Evolutionary conservation across 2,797 vertebrate species (phyloP).

Genomic region (Leptodactylus fallax): DNA sequence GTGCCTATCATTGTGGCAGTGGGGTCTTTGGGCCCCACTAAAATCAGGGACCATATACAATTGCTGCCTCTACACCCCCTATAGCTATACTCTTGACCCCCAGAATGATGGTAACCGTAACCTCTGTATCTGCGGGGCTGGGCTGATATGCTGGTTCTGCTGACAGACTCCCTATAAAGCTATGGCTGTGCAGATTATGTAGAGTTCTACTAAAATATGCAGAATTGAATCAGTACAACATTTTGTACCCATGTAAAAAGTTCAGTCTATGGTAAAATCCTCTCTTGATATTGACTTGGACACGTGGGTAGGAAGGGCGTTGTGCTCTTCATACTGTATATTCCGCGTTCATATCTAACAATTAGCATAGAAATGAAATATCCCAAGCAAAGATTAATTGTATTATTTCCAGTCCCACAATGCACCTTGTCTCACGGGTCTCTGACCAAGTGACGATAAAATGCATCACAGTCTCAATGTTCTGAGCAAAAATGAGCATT

Average conservation of each 20-base stretch:
- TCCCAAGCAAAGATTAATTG: neutral
- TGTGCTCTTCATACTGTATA: neutral
- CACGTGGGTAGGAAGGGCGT: neutral
- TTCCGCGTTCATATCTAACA: constrained; percentile 17
- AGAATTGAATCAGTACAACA: neutral
- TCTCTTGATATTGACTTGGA: neutral
- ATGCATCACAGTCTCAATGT: constrained; percentile 21
- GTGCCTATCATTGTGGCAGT: too few species aligned
- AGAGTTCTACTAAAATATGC: neutral
- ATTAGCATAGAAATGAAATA: neutral
- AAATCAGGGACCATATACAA: too few species aligned
- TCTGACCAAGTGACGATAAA: constrained; percentile 14
- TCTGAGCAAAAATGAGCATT: constrained; percentile 45
- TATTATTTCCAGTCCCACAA: neutral
- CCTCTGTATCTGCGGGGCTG: too few species aligned
- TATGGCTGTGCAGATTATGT: too few species aligned
- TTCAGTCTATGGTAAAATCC: neutral
- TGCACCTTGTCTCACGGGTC: neutral
- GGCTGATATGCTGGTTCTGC: too few species aligned
- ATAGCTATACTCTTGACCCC: too few species aligned
- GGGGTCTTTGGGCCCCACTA: too few species aligned
- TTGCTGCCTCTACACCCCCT: too few species aligned
- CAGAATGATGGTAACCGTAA: too few species aligned
- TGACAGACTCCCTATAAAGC: too few species aligned
- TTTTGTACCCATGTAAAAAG: neutral